Evolutionary conservation across 2,797 vertebrate species (phyloP).

Genomic region (Phyllotis vaccarum): DNA sequence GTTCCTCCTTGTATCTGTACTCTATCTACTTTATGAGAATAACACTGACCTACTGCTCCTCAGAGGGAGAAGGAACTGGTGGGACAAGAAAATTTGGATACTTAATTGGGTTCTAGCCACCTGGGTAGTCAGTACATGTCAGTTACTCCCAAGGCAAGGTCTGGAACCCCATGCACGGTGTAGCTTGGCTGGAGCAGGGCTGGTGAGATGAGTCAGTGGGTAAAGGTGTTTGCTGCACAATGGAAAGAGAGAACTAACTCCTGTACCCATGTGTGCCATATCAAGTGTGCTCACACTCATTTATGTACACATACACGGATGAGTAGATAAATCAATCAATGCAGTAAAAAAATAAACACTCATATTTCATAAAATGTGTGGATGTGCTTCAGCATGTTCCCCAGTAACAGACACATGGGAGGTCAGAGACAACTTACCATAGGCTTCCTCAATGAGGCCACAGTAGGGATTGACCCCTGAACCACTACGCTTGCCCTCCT

Average conservation of each 20-base stretch:
- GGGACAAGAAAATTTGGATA: neutral
- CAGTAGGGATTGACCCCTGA: conserved; percentile 97
- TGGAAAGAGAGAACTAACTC: neutral
- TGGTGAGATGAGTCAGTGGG: neutral
- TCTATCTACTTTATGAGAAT: conserved; percentile 6
- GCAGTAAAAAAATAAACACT: neutral
- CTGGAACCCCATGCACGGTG: neutral
- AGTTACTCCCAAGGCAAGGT: neutral
- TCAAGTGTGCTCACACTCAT: neutral
- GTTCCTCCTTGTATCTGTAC: neutral
- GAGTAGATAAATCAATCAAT: neutral
- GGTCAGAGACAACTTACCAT: conserved; percentile 89
- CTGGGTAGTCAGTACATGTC: neutral
- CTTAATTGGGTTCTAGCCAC: neutral
- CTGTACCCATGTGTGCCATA: neutral
- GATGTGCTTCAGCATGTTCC: neutral
- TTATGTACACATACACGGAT: neutral
- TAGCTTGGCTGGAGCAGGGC: neutral
- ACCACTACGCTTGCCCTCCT: conserved; percentile 94
- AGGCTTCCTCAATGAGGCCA: conserved; percentile 98
- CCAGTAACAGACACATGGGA: neutral
- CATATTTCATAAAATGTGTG: neutral
- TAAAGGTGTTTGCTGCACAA: neutral
- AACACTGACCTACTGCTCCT: neutral
- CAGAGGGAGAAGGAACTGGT: conserved; percentile 40